Evolutionary conservation across 2,797 vertebrate genomes (phyloP), one percentile per base, ranked within the genome.

Genomic region (Halcyon smyrnensis): DNA sequence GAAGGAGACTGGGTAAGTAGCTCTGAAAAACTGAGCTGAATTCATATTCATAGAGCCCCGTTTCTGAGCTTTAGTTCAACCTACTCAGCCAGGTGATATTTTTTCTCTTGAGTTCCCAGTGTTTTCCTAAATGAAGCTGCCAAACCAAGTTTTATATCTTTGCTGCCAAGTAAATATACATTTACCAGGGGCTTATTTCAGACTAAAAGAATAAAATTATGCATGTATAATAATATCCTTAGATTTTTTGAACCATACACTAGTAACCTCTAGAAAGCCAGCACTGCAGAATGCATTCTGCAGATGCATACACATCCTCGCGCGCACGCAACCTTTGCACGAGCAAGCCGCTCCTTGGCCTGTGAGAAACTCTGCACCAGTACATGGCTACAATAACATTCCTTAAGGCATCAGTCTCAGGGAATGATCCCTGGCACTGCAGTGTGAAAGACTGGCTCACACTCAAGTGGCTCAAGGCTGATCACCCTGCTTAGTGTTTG

Each of bases 61-160:
- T 85, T 86, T 71, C 94, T 97, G 81, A 92, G 39, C 43, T 41
- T 84, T 85, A 68, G 43, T 59, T 73, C 89, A 84, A 81, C 34
- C 25, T 92, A 73, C 70, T 60, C 37, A 34, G 32, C 48, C 60
- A 81, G 81, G 50, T 30, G 11, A 25, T 90, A 93, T 67, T 92
- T 93, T 92, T 92, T 95, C 70, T 41, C 73, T 64, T 43, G 64
- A 57, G 34, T 94, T 97, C 87, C 73, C 76, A 50, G 60, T 85
- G 79, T 95, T 97, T 97, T 95, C 77, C 73, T 93, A 95, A 89
- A 94, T 62, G 54, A 64, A 79, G 80, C 69, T 87, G 92, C 94
- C 92, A 98, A 97, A 95, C 80, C 87, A 91, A 88, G 88, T 85
- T 89, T 76, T 65, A 73, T 71, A 27, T 93, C 69, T 78, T 94